Base-by-base conservation (phyloP, 2,113 vertebrate species). In the Ellobius talpinus region DNA sequence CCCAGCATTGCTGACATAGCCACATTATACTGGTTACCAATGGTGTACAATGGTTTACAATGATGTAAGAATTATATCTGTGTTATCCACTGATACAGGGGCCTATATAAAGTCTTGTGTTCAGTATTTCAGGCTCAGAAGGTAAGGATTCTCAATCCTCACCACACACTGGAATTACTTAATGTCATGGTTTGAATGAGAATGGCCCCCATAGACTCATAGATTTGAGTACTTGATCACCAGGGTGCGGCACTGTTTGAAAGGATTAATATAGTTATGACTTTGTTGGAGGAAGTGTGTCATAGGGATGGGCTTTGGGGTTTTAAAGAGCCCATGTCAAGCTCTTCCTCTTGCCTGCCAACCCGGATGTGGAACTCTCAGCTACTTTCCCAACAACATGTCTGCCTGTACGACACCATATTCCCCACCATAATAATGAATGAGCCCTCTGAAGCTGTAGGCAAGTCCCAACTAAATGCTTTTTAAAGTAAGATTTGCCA, bases 1-100 rank as follows among this genome's bases (percentile, higher is more conserved):
- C 23, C 5, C 23, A 31, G 33, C 0, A 11, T 68, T 29, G 36
- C 10, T 16, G n/a, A 16, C 0, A 39, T n/a, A 17, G 2, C 8
- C 52, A 68, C 5, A n/a, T 61, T 42, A 31, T 0, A n/a, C n/a
- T n/a, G n/a, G n/a, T n/a, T n/a, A n/a, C n/a, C n/a, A n/a, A n/a
- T n/a, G n/a, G n/a, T n/a, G n/a, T n/a, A n/a, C n/a, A n/a, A 31
- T 33, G 5, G 11, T 19, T 65, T 66, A 10, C 85, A 92, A 14
- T 93, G 2, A n/a, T 68, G 33, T 73, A 16, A 66, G 8, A 26
- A 65, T 81, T 84, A 50, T 24, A 42, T 36, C 42, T 70, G 0
- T 55, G 0, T 65, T 55, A 76, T 39, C 55, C 66, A 2, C 58
- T 5, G 36, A 78, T 47, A 39, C 55, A 39, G 58, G 24, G 61